These are phyloP conservation scores for Aphidius ervi DNA, from an alignment of 1,140 invertebrate species.

Conservation along the genomic window DNA sequence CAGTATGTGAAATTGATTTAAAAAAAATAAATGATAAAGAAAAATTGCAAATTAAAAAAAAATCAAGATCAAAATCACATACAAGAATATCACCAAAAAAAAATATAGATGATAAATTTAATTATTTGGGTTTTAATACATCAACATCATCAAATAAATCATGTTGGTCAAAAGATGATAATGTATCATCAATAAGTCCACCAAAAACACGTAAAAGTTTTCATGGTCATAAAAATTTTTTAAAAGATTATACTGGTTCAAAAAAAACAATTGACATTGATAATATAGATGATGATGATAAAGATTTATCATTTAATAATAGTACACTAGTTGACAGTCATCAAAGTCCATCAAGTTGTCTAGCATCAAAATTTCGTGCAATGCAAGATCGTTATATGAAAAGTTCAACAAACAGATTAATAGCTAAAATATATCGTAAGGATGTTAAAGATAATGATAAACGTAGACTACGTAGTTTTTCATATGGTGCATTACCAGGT, in stretches of 20 bases:
- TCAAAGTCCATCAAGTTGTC: constrained; percentile 56
- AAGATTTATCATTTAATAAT: constrained; percentile 13
- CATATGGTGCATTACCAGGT: constrained; percentile 69
- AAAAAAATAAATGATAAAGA: constrained; percentile 41
- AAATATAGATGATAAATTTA: constrained; percentile 37
- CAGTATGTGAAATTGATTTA: constrained; percentile 44
- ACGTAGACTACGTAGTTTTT: constrained; percentile 68
- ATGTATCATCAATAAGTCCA: too few relatives aligned
- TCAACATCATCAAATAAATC: constrained; percentile 26
- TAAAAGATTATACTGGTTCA: constrained; percentile 10
- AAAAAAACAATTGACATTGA: not conserved
- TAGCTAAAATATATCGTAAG: constrained; percentile 64
- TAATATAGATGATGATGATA: constrained; percentile 16
- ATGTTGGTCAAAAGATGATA: constrained; percentile 10
- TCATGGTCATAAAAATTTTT: constrained; percentile 27
- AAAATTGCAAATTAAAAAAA: constrained; percentile 37
- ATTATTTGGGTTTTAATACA: constrained; percentile 36
- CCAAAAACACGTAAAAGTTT: constrained; percentile 27
- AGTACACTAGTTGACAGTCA: constrained; percentile 41
- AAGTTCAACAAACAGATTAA: constrained; percentile 63
- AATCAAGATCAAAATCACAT: constrained; percentile 45
- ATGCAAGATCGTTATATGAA: constrained; percentile 67
- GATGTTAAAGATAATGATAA: constrained; percentile 54
- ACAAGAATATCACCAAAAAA: constrained; percentile 35
- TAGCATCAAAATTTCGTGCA: constrained; percentile 65